Conservation (phyloP, 2,888 invertebrate species). For the Nesidiocoris tenuis region DNA sequence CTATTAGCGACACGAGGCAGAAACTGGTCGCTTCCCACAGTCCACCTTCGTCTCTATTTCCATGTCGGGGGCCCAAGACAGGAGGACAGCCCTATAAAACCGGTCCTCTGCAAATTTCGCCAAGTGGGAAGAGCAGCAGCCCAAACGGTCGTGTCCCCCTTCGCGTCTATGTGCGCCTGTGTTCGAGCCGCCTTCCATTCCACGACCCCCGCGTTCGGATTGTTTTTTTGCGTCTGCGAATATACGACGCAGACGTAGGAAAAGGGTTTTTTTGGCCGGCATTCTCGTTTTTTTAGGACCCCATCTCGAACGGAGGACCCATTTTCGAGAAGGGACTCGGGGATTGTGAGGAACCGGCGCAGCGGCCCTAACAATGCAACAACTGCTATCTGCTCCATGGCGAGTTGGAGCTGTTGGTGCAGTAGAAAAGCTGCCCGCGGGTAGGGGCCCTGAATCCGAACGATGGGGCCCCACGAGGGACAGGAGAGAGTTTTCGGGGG, state of each 20-base stretch:
- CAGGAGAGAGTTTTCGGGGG: background rate
- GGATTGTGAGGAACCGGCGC: background rate
- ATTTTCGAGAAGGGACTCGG: background rate
- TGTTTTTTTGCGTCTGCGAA: background rate
- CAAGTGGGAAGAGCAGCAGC: background rate
- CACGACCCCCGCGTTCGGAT: background rate
- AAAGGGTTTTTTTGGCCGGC: background rate
- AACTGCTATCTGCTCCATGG: background rate
- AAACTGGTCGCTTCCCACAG: background rate
- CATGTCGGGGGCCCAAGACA: background rate
- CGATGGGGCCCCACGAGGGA: background rate
- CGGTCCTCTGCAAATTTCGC: background rate
- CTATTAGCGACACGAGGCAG: background rate
- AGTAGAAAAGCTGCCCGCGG: background rate
- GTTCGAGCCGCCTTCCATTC: background rate
- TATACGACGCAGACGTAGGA: background rate
- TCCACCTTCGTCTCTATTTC: background rate
- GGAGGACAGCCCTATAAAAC: background rate
- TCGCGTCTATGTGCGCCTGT: background rate
- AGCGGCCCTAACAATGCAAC: background rate
- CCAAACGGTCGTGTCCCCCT: background rate
- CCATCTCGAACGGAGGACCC: background rate
- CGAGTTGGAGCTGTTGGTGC: background rate
- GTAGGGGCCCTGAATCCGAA: background rate
- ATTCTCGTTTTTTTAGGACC: background rate